Base-by-base conservation (phyloP, 64 coral and sea anemone species). In the Catalaphyllia jardinei region DNA sequence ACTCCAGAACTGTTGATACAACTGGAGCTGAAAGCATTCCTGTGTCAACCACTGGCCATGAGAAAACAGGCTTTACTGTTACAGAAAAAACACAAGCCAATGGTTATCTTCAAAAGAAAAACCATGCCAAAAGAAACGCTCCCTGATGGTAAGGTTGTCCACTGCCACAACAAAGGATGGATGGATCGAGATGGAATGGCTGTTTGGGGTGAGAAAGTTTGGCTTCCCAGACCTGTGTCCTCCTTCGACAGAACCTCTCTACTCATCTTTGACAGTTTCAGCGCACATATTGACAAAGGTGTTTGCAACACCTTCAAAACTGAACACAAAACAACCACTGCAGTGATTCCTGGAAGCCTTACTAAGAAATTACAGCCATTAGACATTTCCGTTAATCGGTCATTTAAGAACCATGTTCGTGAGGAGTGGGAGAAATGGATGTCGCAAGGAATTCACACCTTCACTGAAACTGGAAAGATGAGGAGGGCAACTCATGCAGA, bases 281-380 rank as follows among this genome's bases (percentile, higher is more conserved):
- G 35, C 35, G 35, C 4, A 4, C 35, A 38, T 4, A 38, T 38
- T 4, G 80, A 91, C 33, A 71, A 86, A 76, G 74, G 71, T 14
- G 80, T 86, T 74, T 35, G 57, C 12, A 63, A 91, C 61, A 62
- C 19, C 76, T 75, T 91, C 15, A 91, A 86, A 75, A 91, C 50
- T 30, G 81, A 91, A 62, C 80, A 91, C 57, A 62, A 86, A 75
- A 67, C 80, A 77, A 86, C 89, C 15, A 86, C 80, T 13, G 82
- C 90, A 76, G 73, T 92, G 65, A 92, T 92, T 86, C 90, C 90
- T 92, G 82, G 90, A 46, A 82, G 90, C 30, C 82, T 92, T 73
- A 92, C 81, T 2, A 92, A 78, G 74, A 86, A 86, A 92, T 62
- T 92, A 60, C 90, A 92, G 59, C 74, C 25, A 33, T 62, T 92